Percentiles rank a stretch among this genome's conserved stretches.
These are phyloP conservation scores for Aleadryas rufinucha DNA, from an alignment of 2,113 vertebrate genomes.

Conservation along the genomic window DNA sequence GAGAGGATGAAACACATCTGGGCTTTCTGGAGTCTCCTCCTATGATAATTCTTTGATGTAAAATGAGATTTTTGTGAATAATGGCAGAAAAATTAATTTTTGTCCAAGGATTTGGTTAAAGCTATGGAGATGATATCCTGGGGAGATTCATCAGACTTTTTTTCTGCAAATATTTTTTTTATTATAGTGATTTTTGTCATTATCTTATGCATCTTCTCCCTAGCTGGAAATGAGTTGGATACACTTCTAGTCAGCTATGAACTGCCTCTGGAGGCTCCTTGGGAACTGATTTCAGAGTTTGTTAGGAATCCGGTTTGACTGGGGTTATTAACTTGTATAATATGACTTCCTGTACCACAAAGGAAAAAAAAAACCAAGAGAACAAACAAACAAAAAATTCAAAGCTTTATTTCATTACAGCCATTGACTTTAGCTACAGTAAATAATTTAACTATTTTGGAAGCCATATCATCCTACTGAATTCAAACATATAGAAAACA, in stretches of 20 bases:
- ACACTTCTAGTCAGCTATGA: not conserved
- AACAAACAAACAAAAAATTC: not conserved
- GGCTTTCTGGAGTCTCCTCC: not conserved
- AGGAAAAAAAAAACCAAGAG: too few species aligned
- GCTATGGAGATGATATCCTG: not conserved
- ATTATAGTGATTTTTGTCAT: not conserved
- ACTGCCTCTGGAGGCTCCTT: not conserved
- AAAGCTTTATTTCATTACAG: not conserved
- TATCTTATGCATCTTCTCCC: not conserved
- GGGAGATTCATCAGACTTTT: rapidly evolving
- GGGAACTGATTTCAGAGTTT: not conserved
- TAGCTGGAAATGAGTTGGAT: not conserved
- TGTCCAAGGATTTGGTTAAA: not conserved
- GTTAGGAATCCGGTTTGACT: not conserved
- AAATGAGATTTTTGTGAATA: not conserved
- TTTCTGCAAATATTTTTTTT: not conserved
- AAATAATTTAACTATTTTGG: not conserved
- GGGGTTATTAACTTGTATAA: rapidly evolving
- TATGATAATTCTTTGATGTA: not conserved
- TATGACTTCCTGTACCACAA: not conserved
- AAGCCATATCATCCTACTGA: not conserved
- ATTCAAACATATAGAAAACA: not conserved
- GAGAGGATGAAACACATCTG: not conserved
- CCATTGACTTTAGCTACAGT: not conserved
- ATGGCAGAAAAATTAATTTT: not conserved